Conservation (phyloP, 2,888 invertebrate genomes). For the Drosophila aldrichi region DNA sequence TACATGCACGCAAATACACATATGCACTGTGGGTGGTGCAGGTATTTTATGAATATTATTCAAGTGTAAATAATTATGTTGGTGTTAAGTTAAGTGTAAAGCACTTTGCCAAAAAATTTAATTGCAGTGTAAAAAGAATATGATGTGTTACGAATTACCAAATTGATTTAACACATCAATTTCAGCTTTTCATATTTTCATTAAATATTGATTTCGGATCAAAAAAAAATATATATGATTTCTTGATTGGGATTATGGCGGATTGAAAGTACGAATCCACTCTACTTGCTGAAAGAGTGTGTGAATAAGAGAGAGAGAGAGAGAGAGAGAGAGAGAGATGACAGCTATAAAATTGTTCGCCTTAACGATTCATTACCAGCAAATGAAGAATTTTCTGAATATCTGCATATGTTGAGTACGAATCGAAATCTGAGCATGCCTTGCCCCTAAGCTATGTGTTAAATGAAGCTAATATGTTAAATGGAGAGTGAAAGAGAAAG, state of each 20-base stretch:
- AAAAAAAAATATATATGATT: not conserved
- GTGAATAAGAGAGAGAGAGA: not conserved
- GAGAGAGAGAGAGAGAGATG: not conserved
- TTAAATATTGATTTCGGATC: not conserved
- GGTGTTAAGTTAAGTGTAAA: conserved; percentile 73
- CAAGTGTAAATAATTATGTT: conserved; percentile 74
- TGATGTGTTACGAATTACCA: not conserved
- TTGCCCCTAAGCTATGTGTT: not conserved
- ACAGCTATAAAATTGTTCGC: not conserved
- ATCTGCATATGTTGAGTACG: not conserved
- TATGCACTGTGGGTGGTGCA: conserved; percentile 6
- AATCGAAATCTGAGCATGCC: no score
- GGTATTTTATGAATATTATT: conserved; percentile 61
- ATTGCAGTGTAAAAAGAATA: conserved; percentile 12
- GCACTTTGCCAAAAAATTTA: conserved; percentile 71
- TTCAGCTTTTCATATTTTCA: not conserved
- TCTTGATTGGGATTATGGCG: not conserved
- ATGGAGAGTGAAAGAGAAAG: not conserved
- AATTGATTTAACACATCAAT: conserved; percentile 9
- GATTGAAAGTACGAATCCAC: not conserved
- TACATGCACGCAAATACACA: conserved; percentile 29
- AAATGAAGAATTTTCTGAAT: not conserved
- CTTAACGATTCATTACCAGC: not conserved
- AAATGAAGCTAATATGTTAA: not conserved
- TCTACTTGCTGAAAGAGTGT: not conserved